Conservation (phyloP, 2,888 invertebrate genomes). For the Augiades crinisus region DNA sequence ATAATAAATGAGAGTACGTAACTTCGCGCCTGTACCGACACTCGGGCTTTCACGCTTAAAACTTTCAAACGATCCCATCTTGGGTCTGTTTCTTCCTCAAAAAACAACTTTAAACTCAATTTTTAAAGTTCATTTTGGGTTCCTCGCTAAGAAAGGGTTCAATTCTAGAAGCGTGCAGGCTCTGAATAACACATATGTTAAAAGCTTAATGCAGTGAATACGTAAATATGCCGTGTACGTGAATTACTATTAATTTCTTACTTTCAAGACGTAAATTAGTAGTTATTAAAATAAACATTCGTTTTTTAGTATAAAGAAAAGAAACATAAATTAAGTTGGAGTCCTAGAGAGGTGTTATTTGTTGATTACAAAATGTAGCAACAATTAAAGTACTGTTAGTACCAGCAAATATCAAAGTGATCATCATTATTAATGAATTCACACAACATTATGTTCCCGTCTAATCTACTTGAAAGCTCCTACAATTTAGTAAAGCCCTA, state of each 20-base stretch:
- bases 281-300: neutral
- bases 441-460: too few species aligned
- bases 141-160: conserved; percentile 35
- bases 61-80: conserved; percentile 56
- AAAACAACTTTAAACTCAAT: neutral
- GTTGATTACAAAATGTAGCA: too few species aligned
- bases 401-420: too few species aligned
- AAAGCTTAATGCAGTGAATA: conserved; percentile 75
- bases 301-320: too few species aligned
- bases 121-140: conserved; percentile 10
- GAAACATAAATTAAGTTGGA: neutral
- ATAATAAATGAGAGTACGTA: conserved; percentile 78
- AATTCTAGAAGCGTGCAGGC: conserved; percentile 41
- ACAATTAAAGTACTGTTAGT: too few species aligned
- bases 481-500: too few species aligned
- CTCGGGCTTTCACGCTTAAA: conserved; percentile 57
- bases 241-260: conserved; percentile 37
- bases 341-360: too few species aligned
- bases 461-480: too few species aligned
- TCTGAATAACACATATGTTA: conserved; percentile 76
- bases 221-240: conserved; percentile 49
- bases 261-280: conserved; percentile 30
- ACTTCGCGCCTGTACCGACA: conserved; percentile 71
- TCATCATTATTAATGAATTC: too few species aligned
- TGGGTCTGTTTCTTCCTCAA: conserved; percentile 25